Evolutionary conservation across 2,797 vertebrate species (phyloP), one percentile per base, ranked within the genome.

Genomic region (Cossypha caffra): DNA sequence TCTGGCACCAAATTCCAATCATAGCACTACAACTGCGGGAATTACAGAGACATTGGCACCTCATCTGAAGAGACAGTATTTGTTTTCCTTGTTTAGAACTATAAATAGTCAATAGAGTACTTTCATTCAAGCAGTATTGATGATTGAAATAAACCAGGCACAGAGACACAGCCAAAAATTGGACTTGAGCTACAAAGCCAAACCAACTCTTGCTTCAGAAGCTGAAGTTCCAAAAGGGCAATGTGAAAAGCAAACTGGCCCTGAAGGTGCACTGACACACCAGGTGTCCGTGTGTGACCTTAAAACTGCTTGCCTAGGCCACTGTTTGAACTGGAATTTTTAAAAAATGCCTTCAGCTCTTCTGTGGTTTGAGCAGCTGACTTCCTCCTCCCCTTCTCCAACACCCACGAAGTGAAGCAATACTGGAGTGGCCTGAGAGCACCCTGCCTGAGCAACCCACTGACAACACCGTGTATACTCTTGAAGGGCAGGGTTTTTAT

Each of bases 1-100:
- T 92, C 96, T 97, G 96, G 96, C 90, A 96, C 71, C 51, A 66
- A 96, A 95, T 82, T 88, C 88, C 90, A 76, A 76, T 92, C 94
- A 67, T 57, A 95, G 73, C 69, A 86, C 67, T 84, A 69, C 57
- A 86, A 94, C 90, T 90, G 80, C 0, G 37, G 88, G 90, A 85
- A 90, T 86, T 94, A 86, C 31, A 85, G 94, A 92, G 95, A 96
- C 42, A 54, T 77, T 96, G 93, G 93, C 94, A 96, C 80, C 59
- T 95, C 61, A 28, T 96, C 88, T 95, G 88, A 97, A 93, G 77
- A 96, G 76, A 93, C 93, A 90, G 90, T 95, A 95, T 94, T 97
- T 97, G 94, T 96, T 96, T 97, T 82, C 69, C 86, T 94, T 93
- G 66, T 94, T 96, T 89, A 87, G 74, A 88, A 67, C 74, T 87